phyloP scores from a whole-genome alignment of 2,888 invertebrate species.

The Plagodis pulveraria region DNA sequence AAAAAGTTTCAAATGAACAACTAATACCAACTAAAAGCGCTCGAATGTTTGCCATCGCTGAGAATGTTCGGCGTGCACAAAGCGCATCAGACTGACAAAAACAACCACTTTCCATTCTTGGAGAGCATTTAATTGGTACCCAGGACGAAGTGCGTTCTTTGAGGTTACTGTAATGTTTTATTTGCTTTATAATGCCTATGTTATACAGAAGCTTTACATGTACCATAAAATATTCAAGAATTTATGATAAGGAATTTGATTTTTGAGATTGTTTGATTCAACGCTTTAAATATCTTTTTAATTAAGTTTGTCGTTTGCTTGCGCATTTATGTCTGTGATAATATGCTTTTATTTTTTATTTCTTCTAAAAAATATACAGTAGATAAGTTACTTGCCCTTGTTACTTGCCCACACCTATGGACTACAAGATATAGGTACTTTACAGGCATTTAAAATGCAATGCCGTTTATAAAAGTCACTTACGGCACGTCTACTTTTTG shows the following conservation, averaged over 20 bases:
- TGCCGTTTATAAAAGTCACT: slow-evolving; percentile 23
- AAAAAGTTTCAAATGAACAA: slow-evolving; percentile 62
- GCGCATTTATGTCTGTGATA: no score
- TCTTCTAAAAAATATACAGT: no score
- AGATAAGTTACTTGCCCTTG: no score
- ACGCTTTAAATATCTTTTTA: no score
- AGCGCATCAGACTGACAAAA: slow-evolving; percentile 64
- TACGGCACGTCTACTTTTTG: slow-evolving; percentile 28
- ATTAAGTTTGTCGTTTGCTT: no score
- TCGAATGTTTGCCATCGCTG: slow-evolving; percentile 64
- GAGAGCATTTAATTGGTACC: slow-evolving; percentile 69
- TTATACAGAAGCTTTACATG: neutral
- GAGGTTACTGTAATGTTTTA: slow-evolving; percentile 21
- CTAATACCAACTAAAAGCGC: slow-evolving; percentile 56
- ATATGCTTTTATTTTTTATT: no score
- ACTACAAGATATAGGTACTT: no score
- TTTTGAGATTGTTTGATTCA: no score
- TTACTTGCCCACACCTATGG: no score
- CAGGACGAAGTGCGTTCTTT: slow-evolving; percentile 41
- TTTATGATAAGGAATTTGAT: no score
- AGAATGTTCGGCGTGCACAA: slow-evolving; percentile 69
- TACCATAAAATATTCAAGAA: no score
- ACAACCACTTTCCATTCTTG: slow-evolving; percentile 61
- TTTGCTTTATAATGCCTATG: neutral
- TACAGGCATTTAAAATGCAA: no score